phyloP scores from a whole-genome alignment of 2,888 invertebrate species.

The Meiosimyza decipiens region DNA sequence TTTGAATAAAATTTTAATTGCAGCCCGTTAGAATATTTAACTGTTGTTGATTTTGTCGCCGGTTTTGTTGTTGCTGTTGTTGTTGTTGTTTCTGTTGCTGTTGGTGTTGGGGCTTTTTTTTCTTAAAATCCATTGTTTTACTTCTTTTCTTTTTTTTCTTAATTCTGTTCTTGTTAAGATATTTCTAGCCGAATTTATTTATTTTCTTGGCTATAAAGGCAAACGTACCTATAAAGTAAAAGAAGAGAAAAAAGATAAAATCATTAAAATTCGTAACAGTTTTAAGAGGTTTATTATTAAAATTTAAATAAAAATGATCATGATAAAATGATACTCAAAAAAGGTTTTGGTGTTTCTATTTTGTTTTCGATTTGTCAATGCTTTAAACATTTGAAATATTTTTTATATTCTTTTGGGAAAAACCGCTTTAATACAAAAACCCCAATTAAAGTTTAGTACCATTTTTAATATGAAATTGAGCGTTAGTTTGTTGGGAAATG shows the following conservation, averaged over 20 bases:
- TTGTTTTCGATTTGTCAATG: no score
- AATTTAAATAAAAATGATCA: no score
- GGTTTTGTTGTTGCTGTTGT: conserved; percentile 28
- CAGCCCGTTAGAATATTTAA: conserved; percentile 20
- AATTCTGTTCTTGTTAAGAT: background rate
- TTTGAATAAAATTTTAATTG: conserved; percentile 47
- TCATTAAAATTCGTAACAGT: background rate
- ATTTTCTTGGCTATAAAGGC: conserved; percentile 13
- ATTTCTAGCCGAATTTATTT: conserved; percentile 14
- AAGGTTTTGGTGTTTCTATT: no score
- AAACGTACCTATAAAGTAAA: conserved; percentile 19
- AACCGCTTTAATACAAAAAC: no score
- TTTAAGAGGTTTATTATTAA: no score
- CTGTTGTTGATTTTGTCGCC: conserved; percentile 22
- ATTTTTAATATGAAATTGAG: no score
- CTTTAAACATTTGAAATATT: no score
- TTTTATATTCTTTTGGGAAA: no score
- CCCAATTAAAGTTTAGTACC: no score
- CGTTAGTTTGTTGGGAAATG: no score
- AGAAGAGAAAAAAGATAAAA: background rate
- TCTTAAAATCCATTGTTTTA: conserved; percentile 26
- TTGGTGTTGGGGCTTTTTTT: conserved; percentile 13
- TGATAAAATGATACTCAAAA: no score
- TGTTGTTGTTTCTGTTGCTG: conserved; percentile 15
- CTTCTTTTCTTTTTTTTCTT: background rate